phyloP scores from a whole-genome alignment of 30 jellyfish, hydroid and myxozoan species.

The Phacellophora camtschatica region DNA sequence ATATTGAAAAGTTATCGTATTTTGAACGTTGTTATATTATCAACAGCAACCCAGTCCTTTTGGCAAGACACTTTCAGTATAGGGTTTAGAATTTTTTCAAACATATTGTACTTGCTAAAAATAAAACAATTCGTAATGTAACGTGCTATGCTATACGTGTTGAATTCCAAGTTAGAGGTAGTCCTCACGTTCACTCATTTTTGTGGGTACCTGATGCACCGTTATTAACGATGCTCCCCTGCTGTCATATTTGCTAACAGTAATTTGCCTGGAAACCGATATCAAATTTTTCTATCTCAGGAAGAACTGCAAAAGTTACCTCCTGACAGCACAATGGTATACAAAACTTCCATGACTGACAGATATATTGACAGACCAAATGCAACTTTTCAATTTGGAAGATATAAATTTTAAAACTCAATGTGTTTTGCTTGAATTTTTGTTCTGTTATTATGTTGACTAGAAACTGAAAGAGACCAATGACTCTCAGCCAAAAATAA shows the following conservation, averaged over 20 bases:
- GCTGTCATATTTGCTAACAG: not conserved
- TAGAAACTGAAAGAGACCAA: not conserved
- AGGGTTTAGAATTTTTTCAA: slow-evolving; percentile 20
- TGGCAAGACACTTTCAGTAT: slow-evolving; percentile 54
- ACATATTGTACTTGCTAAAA: slow-evolving; percentile 2
- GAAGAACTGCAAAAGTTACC: slow-evolving; percentile 6
- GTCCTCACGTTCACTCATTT: slow-evolving; percentile 30
- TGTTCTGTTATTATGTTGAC: not conserved
- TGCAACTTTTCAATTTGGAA: not conserved
- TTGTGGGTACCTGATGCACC: slow-evolving; percentile 37
- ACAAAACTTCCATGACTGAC: slow-evolving; percentile 3
- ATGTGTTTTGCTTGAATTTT: slow-evolving; percentile 43
- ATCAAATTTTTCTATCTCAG: not conserved
- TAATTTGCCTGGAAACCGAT: slow-evolving; percentile 33
- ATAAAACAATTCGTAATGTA: slow-evolving; percentile 8
- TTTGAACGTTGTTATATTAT: slow-evolving; percentile 15
- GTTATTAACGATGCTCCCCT: not conserved
- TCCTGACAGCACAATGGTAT: not conserved
- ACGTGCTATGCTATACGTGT: slow-evolving; percentile 37
- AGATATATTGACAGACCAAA: slow-evolving; percentile 33
- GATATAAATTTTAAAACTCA: not conserved
- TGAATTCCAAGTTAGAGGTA: slow-evolving; percentile 45
- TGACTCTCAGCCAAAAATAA: slow-evolving; percentile 16
- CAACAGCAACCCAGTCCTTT: slow-evolving; percentile 22
- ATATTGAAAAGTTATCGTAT: not conserved